Evolutionary conservation across 2,113 vertebrate genomes (phyloP).

Genomic region (Scatophagus argus): DNA sequence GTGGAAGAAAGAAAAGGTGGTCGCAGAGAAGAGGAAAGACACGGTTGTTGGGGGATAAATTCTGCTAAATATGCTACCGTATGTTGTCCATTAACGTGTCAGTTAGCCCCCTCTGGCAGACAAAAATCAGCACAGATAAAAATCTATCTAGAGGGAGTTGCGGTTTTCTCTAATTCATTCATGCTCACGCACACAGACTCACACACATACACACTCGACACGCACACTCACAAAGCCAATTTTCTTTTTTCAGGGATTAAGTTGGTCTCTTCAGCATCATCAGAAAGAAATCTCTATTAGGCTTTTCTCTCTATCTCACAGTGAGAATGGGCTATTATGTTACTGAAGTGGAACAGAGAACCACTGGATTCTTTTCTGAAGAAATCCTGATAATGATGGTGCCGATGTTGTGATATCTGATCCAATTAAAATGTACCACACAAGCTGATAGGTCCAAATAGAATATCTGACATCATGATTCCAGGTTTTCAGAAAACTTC

Average conservation of each 20-base stretch:
- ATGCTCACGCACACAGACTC: neutral
- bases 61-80: conserved; percentile 24
- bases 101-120: conserved; percentile 30
- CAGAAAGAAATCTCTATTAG: conserved; percentile 66
- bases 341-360: conserved; percentile 68
- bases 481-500: conserved; percentile 35
- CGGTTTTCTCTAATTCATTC: conserved; percentile 3
- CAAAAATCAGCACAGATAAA: conserved; percentile 5
- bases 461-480: conserved; percentile 47
- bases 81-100: conserved; percentile 31
- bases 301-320: conserved; percentile 47
- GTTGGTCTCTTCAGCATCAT: conserved; percentile 65
- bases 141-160: conserved; percentile 10
- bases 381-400: conserved; percentile 64
- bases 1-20: neutral
- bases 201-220: conserved; percentile 11
- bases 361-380: conserved; percentile 43
- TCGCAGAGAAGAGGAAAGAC: neutral
- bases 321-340: conserved; percentile 54
- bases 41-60: neutral
- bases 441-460: conserved; percentile 18
- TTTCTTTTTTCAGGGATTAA: conserved; percentile 63
- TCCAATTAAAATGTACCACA: conserved; percentile 63
- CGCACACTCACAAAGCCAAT: conserved; percentile 45
- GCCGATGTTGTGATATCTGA: conserved; percentile 51